Base-by-base conservation (phyloP, 2,888 invertebrate genomes). In the Drosophila suboccidentalis region DNA sequence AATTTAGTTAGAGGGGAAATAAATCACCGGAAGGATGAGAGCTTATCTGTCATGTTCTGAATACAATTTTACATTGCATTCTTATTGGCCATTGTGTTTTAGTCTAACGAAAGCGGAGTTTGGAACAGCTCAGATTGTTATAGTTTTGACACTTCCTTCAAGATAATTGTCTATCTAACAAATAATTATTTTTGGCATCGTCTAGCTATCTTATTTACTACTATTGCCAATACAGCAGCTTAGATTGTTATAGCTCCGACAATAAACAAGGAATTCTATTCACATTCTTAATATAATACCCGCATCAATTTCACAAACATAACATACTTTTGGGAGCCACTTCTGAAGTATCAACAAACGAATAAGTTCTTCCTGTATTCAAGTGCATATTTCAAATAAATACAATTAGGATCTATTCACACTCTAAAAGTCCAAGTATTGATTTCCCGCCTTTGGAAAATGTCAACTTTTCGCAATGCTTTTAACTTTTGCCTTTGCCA, bases 401-500 rank as follows among this genome's bases (percentile, higher is more conserved):
- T 72, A 71, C 78, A 77, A 75, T 75, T 75, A 77, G 62, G 62
- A 60, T 66, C 66, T 57, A 72, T 77, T 77, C 75, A 77, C 78
- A 77, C 73, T 58, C 32, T 10, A 63, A 54, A 64, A 63, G 63
- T 53, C 29, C 55, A 67, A 73, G 73, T 78, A 72, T 75, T 75
- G 78, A 75, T 78, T 68, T 63, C 51, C 43, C 43, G 57, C 47
- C 58, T 55, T 63, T 67, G n/a, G 57, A 61, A 32, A 61, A 72
- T 58, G 72, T 49, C 50, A 73, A 76, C 49, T 78, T 68, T 55
- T 55, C 22, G 63, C 36, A 78, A 65, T 58, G 74, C 76, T 76
- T 76, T 76, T 73, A 76, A 76, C 76, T 76, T 76, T 73, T 64
- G 73, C 78, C 78, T 78, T 78, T 72, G 59, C 63, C 77, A 71